Percentiles rank a stretch among this genome's conserved stretches.
phyloP scores from a whole-genome alignment of 2,888 invertebrate species.

The Meta bourneti region DNA sequence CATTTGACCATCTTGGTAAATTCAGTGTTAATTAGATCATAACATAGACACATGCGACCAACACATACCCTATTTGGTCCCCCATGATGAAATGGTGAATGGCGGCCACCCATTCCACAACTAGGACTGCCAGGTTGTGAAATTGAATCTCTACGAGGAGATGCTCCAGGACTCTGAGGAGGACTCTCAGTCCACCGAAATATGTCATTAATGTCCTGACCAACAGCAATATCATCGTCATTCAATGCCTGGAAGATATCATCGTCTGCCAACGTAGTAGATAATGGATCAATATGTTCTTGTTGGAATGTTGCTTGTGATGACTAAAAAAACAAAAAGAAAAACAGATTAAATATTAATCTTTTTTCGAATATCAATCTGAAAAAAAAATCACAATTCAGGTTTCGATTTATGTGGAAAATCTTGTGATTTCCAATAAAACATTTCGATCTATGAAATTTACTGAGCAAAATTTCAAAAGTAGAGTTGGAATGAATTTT shows the following conservation, averaged over 20 bases:
- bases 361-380: not conserved
- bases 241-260: slow-evolving; percentile 75
- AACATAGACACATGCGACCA: too few relatives aligned
- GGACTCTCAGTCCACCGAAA: slow-evolving; percentile 86
- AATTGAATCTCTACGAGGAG: slow-evolving; percentile 80
- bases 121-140: slow-evolving; percentile 83
- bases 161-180: slow-evolving; percentile 84
- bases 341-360: not conserved
- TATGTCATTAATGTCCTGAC: slow-evolving; percentile 87
- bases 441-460: too few relatives aligned
- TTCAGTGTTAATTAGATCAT: too few relatives aligned
- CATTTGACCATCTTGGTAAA: too few relatives aligned
- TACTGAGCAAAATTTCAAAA: too few relatives aligned
- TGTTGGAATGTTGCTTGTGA: slow-evolving; percentile 86
- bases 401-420: too few relatives aligned
- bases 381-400: too few relatives aligned
- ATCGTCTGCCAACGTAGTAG: slow-evolving; percentile 72
- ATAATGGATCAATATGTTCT: slow-evolving; percentile 77
- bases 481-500: too few relatives aligned
- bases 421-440: too few relatives aligned
- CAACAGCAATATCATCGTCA: slow-evolving; percentile 77
- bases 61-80: slow-evolving; percentile 82
- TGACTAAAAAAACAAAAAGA: slow-evolving; percentile 84
- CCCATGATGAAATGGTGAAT: slow-evolving; percentile 83
- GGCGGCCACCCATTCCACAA: slow-evolving; percentile 83